Base-by-base conservation (phyloP, 92 coral and sea anemone species). In the Paramuricea clavata region DNA sequence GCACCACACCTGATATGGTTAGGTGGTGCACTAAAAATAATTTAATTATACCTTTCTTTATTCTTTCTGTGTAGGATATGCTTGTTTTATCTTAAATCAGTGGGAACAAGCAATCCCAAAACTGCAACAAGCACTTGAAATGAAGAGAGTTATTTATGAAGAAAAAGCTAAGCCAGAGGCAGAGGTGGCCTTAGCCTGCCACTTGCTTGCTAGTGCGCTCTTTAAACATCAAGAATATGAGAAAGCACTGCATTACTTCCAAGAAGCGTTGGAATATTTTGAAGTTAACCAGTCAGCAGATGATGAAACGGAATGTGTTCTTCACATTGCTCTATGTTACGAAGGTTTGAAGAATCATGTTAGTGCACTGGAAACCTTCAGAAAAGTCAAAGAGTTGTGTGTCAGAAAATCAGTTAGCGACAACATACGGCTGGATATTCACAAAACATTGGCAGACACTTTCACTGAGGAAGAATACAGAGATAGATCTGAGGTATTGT, bases 231-330 rank as follows among this genome's bases (percentile, higher is more conserved):
- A 52, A 12, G 39, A 76, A 26, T 49, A 76, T 41, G 21, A 76
- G 67, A 49, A 31, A 49, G 81, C 81, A 50, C 34, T 76, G 43
- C 34, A 13, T 19, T 50, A 76, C 57, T 76, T 49, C 39, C 65
- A 76, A 6, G 59, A 76, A 76, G 81, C 81, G 30, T 76, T 76
- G 64, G 35, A 47, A 50, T 25, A 23, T 12, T 49, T 16, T 49
- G 65, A 76, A 76, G 21, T 49, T 33, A 11, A 13, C n/a, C 81
- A 76, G 36, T 76, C 81, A 19, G 57, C 39, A 25, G 39, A 49
- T 30, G 81, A 76, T 50, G 81, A 39, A 12, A 49, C 57, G 39
- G 81, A 76, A 52, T 76, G 81, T 56, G 32, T 76, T 49, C 39
- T 49, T 0, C 25, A 47, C 6, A 76, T 76, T 49, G 81, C 64